Evolutionary conservation across 37 sponge, comb jelly and placozoan genomes (phyloP).

Genomic region (Spongia lamella): DNA sequence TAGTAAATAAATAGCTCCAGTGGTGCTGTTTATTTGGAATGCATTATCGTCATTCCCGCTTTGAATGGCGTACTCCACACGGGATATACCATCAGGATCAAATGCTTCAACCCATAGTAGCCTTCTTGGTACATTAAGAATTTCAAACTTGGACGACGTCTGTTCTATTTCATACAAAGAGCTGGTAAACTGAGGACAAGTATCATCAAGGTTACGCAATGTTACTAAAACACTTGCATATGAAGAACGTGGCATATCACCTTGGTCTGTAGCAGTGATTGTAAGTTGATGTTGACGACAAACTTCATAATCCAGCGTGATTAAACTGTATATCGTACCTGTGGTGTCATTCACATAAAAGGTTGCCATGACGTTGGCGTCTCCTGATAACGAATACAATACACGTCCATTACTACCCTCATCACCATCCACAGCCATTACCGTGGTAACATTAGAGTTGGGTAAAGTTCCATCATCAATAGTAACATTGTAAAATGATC

Average conservation of each 20-base stretch:
- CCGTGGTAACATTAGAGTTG: slow-evolving; percentile 2
- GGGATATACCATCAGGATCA: slow-evolving; percentile 53
- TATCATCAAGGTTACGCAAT: slow-evolving; percentile 53
- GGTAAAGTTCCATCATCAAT: slow-evolving; percentile 17
- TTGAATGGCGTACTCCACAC: slow-evolving; percentile 21
- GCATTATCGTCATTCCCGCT: slow-evolving; percentile 3
- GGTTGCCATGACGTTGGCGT: not conserved
- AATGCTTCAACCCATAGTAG: slow-evolving; percentile 29
- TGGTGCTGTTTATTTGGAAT: slow-evolving; percentile 7
- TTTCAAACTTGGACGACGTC: not conserved
- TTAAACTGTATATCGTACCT: not conserved
- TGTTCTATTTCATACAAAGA: slow-evolving; percentile 8
- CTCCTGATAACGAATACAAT: slow-evolving; percentile 11
- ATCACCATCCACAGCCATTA: slow-evolving; percentile 47
- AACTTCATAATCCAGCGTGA: slow-evolving; percentile 51
- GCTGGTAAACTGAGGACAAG: slow-evolving; percentile 53
- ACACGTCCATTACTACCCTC: slow-evolving; percentile 31
- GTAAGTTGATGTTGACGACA: slow-evolving; percentile 14
- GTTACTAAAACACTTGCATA: slow-evolving; percentile 20
- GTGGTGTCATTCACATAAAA: slow-evolving; percentile 4
- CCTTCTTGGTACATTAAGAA: not conserved
- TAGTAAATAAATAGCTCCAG: slow-evolving; percentile 37
- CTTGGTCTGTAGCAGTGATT: slow-evolving; percentile 57
- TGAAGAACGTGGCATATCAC: slow-evolving; percentile 30
- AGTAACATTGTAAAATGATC: slow-evolving; percentile 21